Conservation (phyloP, 2,797 vertebrate species). For the Clarias fuscus region DNA sequence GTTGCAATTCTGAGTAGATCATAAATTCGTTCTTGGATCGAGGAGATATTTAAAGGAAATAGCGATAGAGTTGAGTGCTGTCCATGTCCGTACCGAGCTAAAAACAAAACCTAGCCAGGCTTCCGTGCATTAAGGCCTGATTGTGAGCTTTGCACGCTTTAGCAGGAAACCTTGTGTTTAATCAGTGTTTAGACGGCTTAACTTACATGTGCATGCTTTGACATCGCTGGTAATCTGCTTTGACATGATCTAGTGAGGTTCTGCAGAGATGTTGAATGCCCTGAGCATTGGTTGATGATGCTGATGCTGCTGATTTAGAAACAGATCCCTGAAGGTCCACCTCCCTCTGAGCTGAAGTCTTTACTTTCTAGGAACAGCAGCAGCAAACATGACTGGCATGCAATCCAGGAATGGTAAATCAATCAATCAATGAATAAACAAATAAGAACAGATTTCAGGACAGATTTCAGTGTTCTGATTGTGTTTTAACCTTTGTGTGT, state of each 20-base stretch:
- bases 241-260: not conserved
- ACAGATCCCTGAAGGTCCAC: constrained; percentile 5
- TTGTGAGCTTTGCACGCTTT: not conserved
- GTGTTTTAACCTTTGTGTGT: not conserved
- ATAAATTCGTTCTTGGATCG: not conserved
- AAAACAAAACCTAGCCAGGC: not conserved
- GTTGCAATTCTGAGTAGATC: not conserved
- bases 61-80: not conserved
- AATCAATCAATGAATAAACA: no score
- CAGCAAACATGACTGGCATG: constrained; percentile 30
- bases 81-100: not conserved
- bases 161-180: not conserved
- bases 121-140: not conserved
- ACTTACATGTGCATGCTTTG: not conserved
- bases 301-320: constrained; percentile 11
- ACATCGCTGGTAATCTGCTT: not conserved
- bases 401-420: constrained; percentile 35
- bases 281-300: not conserved
- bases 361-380: not conserved
- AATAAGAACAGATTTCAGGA: not conserved
- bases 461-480: not conserved
- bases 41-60: not conserved
- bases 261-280: not conserved
- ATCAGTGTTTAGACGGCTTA: not conserved
- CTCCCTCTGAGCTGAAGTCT: constrained; percentile 3